Conservation (phyloP, 92 coral and sea anemone species). For the Epizoanthus illoricatus region DNA sequence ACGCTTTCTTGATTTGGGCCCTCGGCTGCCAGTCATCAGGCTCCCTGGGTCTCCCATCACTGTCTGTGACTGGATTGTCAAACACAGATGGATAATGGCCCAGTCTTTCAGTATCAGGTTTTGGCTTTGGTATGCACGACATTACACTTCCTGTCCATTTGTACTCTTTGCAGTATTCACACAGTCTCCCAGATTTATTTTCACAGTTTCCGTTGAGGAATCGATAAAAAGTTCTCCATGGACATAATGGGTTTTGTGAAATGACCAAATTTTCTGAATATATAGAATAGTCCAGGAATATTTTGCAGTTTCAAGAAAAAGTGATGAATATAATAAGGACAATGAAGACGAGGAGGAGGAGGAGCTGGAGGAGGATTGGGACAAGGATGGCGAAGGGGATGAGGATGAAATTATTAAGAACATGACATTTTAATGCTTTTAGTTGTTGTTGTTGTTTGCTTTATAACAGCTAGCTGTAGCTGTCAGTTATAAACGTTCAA, state of each 20-base stretch:
- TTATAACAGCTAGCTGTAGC: no score
- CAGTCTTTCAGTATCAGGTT: conserved; percentile 5
- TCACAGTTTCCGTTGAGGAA: conserved; percentile 29
- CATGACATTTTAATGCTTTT: no score
- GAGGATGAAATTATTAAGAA: no score
- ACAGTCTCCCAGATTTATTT: conserved; percentile 23
- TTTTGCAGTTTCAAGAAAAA: no score
- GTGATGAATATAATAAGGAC: no score
- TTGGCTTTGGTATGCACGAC: conserved; percentile 22
- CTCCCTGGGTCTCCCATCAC: conserved; percentile 18
- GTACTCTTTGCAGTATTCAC: conserved; percentile 13
- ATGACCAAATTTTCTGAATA: neutral
- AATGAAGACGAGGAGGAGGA: no score
- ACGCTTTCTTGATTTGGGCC: neutral
- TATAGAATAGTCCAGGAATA: no score
- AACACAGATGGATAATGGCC: conserved; percentile 14
- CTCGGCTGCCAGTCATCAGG: conserved; percentile 26
- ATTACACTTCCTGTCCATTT: neutral
- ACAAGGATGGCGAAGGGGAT: no score
- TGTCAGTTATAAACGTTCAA: no score
- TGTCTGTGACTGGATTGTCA: conserved; percentile 16
- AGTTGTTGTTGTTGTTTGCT: no score
- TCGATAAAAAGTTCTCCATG: conserved; percentile 44
- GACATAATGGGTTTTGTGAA: neutral
- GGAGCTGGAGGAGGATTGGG: no score